Conservation (phyloP, 2,113 vertebrate genomes). For the Acrocephalus kingi region DNA sequence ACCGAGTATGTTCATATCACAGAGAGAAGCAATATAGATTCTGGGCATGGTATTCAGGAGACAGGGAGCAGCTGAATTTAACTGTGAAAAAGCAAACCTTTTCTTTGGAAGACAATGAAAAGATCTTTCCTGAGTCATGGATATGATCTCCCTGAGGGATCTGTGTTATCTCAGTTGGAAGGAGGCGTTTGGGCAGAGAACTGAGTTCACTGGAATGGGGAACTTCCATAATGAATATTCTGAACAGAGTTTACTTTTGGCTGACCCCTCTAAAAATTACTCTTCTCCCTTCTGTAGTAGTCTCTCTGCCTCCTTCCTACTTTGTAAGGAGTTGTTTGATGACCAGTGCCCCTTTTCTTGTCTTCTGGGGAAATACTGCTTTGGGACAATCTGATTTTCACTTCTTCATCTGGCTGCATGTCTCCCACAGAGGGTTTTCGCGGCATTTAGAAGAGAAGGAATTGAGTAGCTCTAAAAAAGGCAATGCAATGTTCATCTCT, state of each 20-base stretch:
- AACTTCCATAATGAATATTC: not conserved
- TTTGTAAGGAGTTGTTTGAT: not conserved
- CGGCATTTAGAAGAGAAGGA: not conserved
- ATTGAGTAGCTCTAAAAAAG: not conserved
- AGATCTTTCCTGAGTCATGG: not conserved
- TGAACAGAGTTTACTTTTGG: not conserved
- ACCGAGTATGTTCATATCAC: not conserved
- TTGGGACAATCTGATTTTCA: not conserved
- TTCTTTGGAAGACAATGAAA: not conserved
- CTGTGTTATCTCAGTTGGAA: not conserved
- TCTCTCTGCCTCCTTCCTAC: not conserved
- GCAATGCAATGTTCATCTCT: not conserved
- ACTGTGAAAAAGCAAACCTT: not conserved
- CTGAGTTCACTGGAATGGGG: not conserved
- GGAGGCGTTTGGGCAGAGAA: not conserved
- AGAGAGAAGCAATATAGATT: not conserved
- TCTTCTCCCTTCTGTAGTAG: not conserved
- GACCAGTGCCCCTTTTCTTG: not conserved
- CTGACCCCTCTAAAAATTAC: not conserved
- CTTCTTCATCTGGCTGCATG: not conserved
- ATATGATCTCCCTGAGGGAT: not conserved
- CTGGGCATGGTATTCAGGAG: not conserved
- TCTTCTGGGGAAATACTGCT: not conserved
- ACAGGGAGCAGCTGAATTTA: not conserved
- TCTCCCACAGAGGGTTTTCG: not conserved